Evolutionary conservation across 2,113 vertebrate species (phyloP), one percentile per base, ranked within the genome.

Genomic region (Tachysurus fulvidraco): DNA sequence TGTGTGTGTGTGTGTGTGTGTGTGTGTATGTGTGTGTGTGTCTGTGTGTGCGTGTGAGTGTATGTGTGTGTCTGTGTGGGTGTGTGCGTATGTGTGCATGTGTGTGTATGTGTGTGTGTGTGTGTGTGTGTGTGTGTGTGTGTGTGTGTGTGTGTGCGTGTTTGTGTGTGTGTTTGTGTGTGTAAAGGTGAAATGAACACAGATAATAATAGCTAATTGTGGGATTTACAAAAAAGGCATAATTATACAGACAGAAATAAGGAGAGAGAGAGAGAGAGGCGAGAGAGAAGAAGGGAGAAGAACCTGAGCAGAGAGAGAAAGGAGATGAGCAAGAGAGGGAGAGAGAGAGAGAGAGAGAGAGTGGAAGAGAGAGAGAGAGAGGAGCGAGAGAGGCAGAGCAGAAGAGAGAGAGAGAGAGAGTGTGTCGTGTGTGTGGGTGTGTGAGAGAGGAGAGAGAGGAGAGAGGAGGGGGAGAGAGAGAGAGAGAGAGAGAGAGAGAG

Each of bases 151-250:
- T 36, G 36, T 36, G 36, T 36, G 36, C 36, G 36, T 36, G 36
- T 36, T 1, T 36, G 36, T 36, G 36, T 36, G 36, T 36, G 36
- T 36, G 36, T 36, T 1, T 36, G 36, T 50, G 46, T 84, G 36
- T 82, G 86, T 84, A 74, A 52, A 71, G 82, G 85, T n/a, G 41
- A 88, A 81, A 52, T 69, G 76, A 85, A 83, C 71, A 85, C 30
- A 87, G 13, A 86, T 71, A 81, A 88, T 82, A 81, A 88, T 78
- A 13, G 52, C 17, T 44, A 84, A 86, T 87, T 89, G 8, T 67
- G 44, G 78, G 69, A 76, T 84, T 55, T 23, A 16, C n/a, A 57
- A 67, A 55, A 78, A 54, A 54, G 10, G 16, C 46, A 28, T n/a
- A 78, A 52, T 17, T 16, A 28, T 8, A 44, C n/a, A 62, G 30